Evolutionary conservation across 2,797 vertebrate species (phyloP).

Genomic region (Tokudaia muenninki): DNA sequence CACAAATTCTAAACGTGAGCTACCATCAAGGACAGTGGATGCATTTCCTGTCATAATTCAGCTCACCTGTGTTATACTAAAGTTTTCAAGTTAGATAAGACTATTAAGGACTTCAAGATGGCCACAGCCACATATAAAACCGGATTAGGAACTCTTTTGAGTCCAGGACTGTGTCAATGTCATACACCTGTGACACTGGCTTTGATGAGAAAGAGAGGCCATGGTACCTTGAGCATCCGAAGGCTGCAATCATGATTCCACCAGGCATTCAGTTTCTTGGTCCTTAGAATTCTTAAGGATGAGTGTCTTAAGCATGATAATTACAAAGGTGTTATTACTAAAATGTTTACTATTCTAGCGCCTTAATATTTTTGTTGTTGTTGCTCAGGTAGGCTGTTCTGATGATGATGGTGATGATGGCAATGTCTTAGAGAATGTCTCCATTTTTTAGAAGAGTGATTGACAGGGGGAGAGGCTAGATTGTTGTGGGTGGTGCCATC

Average conservation of each 20-base stretch:
- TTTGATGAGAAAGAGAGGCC: neutral
- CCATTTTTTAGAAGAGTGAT: neutral
- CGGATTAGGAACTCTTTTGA: neutral
- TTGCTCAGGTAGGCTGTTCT: neutral
- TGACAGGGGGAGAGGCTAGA: neutral
- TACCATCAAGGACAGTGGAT: too few species aligned
- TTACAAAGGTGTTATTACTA: neutral
- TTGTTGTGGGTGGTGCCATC: neutral
- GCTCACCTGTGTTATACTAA: accelerated
- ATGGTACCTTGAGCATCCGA: accelerated
- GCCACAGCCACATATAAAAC: neutral
- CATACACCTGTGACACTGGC: accelerated
- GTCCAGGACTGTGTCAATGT: too few species aligned
- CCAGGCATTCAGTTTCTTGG: neutral
- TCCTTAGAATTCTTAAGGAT: neutral
- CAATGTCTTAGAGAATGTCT: too few species aligned
- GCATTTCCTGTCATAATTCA: neutral
- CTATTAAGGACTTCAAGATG: neutral
- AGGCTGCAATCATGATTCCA: neutral
- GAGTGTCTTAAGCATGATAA: neutral
- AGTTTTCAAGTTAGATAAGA: neutral
- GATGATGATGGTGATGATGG: neutral
- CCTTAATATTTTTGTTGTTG: neutral
- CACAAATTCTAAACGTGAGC: accelerated
- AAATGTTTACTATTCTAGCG: neutral